A percentile compares a stretch with the other conserved stretches of the same genome.
Evolutionary conservation across 2,113 vertebrate genomes (phyloP).

Genomic region (Scatophagus argus): DNA sequence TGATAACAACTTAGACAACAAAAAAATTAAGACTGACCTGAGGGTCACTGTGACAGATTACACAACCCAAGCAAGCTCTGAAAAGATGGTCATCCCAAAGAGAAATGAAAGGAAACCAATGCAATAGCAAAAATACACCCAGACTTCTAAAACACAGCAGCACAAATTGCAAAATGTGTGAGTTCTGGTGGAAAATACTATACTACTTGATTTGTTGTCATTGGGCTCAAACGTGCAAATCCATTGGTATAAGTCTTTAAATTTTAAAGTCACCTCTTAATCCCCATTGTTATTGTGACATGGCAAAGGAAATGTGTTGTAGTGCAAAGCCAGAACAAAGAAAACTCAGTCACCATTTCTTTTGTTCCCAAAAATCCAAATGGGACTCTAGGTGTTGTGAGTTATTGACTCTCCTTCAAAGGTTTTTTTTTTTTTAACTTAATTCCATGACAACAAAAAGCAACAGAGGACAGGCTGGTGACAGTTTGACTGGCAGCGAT

Average conservation of each 20-base stretch:
- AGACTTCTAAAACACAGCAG: background rate
- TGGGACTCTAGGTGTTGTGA: conserved; percentile 17
- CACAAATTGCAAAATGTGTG: background rate
- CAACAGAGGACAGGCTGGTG: conserved; percentile 23
- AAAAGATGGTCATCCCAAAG: conserved; percentile 1
- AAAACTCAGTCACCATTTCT: background rate
- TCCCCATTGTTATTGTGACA: background rate
- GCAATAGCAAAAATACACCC: background rate
- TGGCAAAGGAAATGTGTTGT: background rate
- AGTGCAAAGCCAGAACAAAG: background rate
- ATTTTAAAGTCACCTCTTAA: background rate
- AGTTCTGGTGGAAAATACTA: background rate
- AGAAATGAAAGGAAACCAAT: conserved; percentile 12
- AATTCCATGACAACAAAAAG: conserved; percentile 42
- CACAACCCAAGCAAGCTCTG: background rate
- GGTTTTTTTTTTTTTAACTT: conserved; percentile 19
- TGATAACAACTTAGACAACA: conserved; percentile 51
- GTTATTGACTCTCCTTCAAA: conserved; percentile 46
- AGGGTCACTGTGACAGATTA: conserved; percentile 30
- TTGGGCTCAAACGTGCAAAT: background rate
- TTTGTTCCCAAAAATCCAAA: conserved; percentile 14
- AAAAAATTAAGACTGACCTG: conserved; percentile 27
- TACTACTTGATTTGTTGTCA: background rate
- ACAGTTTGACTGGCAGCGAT: conserved; percentile 61
- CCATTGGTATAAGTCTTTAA: background rate